Evolutionary conservation across 2,113 vertebrate species (phyloP).

Genomic region (Silurus asotus): DNA sequence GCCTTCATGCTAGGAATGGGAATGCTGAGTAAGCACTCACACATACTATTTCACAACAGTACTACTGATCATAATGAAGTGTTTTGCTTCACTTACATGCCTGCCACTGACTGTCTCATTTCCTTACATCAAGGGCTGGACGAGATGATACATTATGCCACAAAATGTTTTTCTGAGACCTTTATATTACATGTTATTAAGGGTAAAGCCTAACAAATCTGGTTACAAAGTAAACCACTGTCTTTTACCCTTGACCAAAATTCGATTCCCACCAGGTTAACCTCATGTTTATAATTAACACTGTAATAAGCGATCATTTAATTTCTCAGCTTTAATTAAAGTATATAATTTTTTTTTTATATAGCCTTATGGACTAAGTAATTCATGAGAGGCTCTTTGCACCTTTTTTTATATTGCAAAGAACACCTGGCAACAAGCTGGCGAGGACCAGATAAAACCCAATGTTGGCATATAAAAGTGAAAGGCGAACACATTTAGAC

Average conservation of each 20-base stretch:
- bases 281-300: not conserved
- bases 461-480: not conserved
- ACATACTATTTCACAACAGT: not conserved
- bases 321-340: not conserved
- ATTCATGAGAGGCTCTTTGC: not conserved
- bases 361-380: not conserved
- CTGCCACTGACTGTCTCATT: not conserved
- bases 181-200: not conserved
- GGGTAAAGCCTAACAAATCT: not conserved
- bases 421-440: not conserved
- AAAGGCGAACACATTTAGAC: not conserved
- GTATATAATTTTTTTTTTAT: not conserved
- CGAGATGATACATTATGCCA: not conserved
- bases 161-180: not conserved
- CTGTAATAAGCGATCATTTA: not conserved
- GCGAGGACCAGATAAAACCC: not conserved
- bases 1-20: slow-evolving; percentile 94
- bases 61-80: not conserved
- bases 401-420: not conserved
- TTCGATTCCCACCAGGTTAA: not conserved
- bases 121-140: too few relatives aligned
- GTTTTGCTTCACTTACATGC: not conserved
- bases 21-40: slow-evolving; percentile 85
- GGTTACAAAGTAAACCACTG: not conserved
- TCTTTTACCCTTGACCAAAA: not conserved